Percentiles rank a stretch among this genome's conserved stretches.
Conservation (phyloP, 2,888 invertebrate species). For the Spialia ferax region DNA sequence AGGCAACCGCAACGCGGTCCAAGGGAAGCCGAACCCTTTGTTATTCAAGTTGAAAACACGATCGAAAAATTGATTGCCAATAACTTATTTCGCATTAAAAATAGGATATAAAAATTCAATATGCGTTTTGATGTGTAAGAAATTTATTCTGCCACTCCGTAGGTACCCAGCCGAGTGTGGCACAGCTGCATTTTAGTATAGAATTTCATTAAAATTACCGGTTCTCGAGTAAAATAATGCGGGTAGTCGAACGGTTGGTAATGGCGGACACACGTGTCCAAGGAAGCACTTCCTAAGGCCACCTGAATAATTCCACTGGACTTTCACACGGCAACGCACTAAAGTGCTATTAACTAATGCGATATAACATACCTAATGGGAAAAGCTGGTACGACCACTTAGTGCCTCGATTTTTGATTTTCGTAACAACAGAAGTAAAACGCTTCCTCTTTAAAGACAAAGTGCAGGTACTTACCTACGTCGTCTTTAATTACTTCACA, state of each 20-base stretch:
- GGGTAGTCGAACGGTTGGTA: conserved; percentile 70
- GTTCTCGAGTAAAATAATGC: conserved; percentile 78
- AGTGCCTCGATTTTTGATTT: conserved; percentile 48
- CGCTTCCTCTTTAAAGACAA: conserved; percentile 34
- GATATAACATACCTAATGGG: conserved; percentile 69
- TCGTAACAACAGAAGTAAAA: conserved; percentile 30
- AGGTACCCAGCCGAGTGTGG: conserved; percentile 66
- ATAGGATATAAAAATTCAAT: conserved; percentile 58
- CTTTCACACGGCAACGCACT: conserved; percentile 74
- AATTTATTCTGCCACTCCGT: conserved; percentile 62
- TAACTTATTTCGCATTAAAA: conserved; percentile 40
- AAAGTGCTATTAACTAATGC: conserved; percentile 62
- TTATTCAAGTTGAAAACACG: conserved; percentile 21
- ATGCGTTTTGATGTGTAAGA: conserved; percentile 64
- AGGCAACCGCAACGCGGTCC: background rate
- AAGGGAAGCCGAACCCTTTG: conserved; percentile 19
- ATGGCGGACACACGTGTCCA: conserved; percentile 73
- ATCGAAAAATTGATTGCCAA: conserved; percentile 38
- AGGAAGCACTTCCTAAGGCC: conserved; percentile 69
- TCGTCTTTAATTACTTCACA: conserved; percentile 43
- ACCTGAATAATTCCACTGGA: conserved; percentile 67
- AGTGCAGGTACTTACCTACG: conserved; percentile 21
- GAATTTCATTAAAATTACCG: conserved; percentile 82
- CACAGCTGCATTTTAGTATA: conserved; percentile 79
- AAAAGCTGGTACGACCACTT: conserved; percentile 69